These are phyloP conservation scores for Drosophila sordidula DNA, from an alignment of 2,888 invertebrate genomes.

Conservation along the genomic window DNA sequence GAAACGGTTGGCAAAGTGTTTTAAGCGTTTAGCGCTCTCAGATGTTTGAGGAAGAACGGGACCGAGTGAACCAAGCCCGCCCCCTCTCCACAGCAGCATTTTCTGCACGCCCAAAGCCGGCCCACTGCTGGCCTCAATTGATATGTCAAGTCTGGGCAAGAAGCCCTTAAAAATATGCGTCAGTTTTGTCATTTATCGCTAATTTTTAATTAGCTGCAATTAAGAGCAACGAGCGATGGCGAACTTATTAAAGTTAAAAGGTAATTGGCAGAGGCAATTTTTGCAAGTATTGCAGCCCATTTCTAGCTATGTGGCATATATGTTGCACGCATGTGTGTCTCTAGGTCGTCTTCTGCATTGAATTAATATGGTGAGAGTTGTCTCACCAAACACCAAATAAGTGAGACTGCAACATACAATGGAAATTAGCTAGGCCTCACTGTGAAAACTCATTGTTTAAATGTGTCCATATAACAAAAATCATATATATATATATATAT, in stretches of 20 bases:
- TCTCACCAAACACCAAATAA: constrained; percentile 10
- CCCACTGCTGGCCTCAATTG: constrained; percentile 12
- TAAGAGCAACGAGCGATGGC: neutral
- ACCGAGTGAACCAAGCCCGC: neutral
- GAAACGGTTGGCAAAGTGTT: constrained; percentile 35
- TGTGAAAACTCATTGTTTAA: too few relatives aligned
- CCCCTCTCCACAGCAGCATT: neutral
- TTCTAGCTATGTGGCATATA: neutral
- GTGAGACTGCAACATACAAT: neutral
- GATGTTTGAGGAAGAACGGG: constrained; percentile 28
- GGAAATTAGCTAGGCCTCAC: too few relatives aligned
- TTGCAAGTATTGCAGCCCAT: neutral
- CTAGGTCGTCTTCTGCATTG: constrained; percentile 12
- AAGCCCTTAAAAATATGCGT: neutral
- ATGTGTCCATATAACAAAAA: too few relatives aligned
- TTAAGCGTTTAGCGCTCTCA: constrained; percentile 60
- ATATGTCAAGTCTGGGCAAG: neutral
- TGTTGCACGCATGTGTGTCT: neutral
- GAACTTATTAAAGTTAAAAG: neutral
- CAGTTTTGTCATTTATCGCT: neutral
- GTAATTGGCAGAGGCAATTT: neutral
- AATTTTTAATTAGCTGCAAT: constrained; percentile 3
- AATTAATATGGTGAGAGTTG: too few relatives aligned
- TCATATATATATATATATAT: too few relatives aligned
- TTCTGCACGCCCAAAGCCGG: too few relatives aligned